These are phyloP conservation scores for Apaloderma vittatum DNA, from an alignment of 2,113 vertebrate genomes.

Conservation along the genomic window DNA sequence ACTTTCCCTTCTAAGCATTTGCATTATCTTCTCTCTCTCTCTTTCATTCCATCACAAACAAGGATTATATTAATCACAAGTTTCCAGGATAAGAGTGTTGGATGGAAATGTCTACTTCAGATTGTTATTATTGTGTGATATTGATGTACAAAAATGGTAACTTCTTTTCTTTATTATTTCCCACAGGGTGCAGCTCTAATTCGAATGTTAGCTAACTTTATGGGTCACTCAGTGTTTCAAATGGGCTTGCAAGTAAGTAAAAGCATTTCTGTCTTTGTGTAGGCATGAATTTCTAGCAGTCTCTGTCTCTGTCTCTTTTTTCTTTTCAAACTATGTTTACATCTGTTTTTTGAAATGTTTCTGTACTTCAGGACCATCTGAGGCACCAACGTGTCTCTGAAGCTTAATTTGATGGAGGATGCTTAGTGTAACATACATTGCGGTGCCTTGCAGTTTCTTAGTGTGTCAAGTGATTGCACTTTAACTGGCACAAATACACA, in stretches of 20 bases:
- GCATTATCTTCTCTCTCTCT: not conserved
- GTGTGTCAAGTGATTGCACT: not conserved
- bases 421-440: not conserved
- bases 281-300: not conserved
- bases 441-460: not conserved
- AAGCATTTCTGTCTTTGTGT: slow-evolving; percentile 37
- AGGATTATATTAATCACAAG: not conserved
- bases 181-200: slow-evolving; percentile 94
- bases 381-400: not conserved
- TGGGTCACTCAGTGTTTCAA: slow-evolving; percentile 95
- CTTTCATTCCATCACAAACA: not conserved
- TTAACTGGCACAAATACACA: not conserved
- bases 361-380: not conserved
- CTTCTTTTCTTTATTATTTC: slow-evolving; percentile 42
- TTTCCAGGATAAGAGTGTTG: not conserved
- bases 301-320: not conserved
- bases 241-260: slow-evolving; percentile 94
- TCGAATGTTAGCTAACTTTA: slow-evolving; percentile 97
- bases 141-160: not conserved
- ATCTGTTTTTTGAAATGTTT: not conserved
- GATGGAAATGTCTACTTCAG: not conserved
- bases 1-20: not conserved
- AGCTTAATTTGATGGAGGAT: not conserved
- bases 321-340: not conserved
- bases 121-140: not conserved